phyloP scores from a whole-genome alignment of 2,797 vertebrate genomes.

The Cephalopachus bancanus region DNA sequence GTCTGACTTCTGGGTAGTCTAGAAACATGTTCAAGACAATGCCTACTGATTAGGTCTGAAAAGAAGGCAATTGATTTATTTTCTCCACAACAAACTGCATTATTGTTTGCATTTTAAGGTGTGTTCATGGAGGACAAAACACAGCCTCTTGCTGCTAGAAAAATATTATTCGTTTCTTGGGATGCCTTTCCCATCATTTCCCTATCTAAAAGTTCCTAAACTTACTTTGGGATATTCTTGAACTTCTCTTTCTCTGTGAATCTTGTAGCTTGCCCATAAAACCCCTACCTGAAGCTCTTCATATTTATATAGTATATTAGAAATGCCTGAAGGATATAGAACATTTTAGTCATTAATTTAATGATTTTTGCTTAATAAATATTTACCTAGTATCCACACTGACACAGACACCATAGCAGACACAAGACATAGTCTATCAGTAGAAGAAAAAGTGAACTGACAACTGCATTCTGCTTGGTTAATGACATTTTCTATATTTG shows the following conservation, averaged over 20 bases:
- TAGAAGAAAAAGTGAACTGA: neutral
- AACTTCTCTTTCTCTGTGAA: neutral
- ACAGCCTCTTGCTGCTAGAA: neutral
- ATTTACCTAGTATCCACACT: neutral
- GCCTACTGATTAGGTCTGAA: neutral
- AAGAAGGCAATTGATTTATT: conserved; percentile 2
- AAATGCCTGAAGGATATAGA: neutral
- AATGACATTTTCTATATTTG: neutral
- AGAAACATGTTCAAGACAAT: neutral
- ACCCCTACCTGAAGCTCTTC: neutral
- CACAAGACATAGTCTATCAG: neutral
- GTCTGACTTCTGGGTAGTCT: neutral
- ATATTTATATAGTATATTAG: neutral
- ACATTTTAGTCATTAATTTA: conserved; percentile 15
- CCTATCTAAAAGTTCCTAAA: neutral
- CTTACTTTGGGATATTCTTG: neutral
- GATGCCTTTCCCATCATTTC: neutral
- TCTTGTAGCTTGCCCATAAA: neutral
- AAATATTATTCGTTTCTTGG: neutral
- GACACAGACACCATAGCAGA: neutral
- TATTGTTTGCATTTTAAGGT: neutral
- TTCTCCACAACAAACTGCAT: neutral
- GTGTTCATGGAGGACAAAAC: neutral
- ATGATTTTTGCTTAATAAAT: neutral
- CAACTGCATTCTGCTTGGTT: neutral